phyloP scores from a whole-genome alignment of 2,113 vertebrate species.

The Ramphastos sulfuratus region DNA sequence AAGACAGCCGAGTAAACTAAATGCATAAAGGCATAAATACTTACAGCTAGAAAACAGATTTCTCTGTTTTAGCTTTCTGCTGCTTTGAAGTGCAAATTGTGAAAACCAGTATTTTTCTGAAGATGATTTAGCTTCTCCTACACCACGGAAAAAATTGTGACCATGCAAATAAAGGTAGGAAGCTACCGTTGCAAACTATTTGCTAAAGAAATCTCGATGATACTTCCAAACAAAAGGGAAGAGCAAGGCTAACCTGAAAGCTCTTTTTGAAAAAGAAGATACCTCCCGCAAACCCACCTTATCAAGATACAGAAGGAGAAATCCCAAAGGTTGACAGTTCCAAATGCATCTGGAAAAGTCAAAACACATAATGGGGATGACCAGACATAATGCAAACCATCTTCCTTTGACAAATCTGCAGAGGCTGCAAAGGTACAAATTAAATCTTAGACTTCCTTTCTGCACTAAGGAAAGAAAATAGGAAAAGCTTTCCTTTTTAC shows the following conservation, averaged over 20 bases:
- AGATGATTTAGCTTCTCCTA: conserved; percentile 10
- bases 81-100: background rate
- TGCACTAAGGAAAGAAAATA: background rate
- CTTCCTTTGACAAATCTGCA: conserved; percentile 40
- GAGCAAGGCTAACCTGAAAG: background rate
- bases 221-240: background rate
- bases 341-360: conserved; percentile 63
- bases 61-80: background rate
- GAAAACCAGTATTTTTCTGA: background rate
- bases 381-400: conserved; percentile 27
- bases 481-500: conserved; percentile 35
- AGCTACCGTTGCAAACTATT: background rate
- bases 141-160: background rate
- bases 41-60: background rate
- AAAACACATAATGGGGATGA: conserved; percentile 45
- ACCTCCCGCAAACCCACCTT: conserved; percentile 62
- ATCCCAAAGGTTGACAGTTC: conserved; percentile 67
- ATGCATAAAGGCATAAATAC: background rate
- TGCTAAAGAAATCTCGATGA: background rate
- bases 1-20: background rate
- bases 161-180: background rate
- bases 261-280: background rate
- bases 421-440: conserved; percentile 45
- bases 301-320: conserved; percentile 66
- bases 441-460: conserved; percentile 31